A percentile compares a stretch with the other conserved stretches of the same genome.
These are phyloP conservation scores for Chloroceryle aenea DNA, from an alignment of 2,113 vertebrate genomes.

Conservation along the genomic window DNA sequence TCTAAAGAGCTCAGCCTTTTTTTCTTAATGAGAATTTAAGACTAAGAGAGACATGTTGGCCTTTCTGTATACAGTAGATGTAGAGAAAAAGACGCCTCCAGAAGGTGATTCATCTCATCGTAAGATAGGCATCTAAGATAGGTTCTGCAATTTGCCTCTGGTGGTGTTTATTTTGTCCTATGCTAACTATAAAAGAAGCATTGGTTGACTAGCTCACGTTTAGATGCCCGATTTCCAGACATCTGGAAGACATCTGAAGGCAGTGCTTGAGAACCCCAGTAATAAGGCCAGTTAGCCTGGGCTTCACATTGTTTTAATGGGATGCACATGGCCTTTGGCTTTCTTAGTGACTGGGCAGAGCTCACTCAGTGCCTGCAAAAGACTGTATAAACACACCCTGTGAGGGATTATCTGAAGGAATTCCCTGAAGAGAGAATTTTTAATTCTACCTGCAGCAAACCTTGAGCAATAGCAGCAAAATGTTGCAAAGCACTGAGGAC, in stretches of 20 bases:
- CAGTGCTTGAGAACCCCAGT: neutral
- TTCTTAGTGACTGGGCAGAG: neutral
- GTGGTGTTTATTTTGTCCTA: slow-evolving; percentile 33
- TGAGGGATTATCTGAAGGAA: neutral
- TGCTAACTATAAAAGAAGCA: neutral
- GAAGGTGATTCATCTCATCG: slow-evolving; percentile 25
- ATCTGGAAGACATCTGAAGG: slow-evolving; percentile 34
- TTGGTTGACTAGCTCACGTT: slow-evolving; percentile 4
- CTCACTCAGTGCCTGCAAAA: neutral
- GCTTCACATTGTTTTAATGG: neutral
- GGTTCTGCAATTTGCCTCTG: neutral
- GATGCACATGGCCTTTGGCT: neutral
- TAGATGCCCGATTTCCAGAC: neutral
- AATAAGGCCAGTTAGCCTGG: neutral
- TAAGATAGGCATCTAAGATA: slow-evolving; percentile 42
- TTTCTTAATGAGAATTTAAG: neutral
- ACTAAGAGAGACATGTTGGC: neutral
- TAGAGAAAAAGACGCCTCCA: slow-evolving; percentile 22
- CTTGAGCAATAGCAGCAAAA: neutral
- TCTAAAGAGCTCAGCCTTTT: neutral
- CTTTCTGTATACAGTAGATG: neutral
- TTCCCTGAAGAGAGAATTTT: neutral
- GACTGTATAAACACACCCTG: neutral
- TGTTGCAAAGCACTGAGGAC: neutral
- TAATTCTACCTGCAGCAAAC: slow-evolving; percentile 7